Conservation (phyloP, 2,113 vertebrate genomes). For the Zosterops hypoxanthus region DNA sequence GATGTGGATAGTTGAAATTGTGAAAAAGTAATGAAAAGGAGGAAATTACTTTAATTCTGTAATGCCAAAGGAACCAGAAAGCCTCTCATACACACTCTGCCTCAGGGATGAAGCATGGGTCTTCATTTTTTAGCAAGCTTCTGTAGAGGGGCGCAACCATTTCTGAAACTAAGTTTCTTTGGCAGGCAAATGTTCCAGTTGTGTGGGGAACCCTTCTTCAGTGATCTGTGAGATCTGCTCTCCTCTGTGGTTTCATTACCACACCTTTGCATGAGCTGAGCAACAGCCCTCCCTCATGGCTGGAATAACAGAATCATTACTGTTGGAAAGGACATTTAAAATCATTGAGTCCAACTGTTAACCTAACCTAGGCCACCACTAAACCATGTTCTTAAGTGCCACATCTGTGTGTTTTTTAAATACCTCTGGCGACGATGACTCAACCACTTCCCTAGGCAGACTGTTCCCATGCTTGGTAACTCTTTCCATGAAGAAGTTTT, state of each 20-base stretch:
- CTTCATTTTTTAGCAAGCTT: background rate
- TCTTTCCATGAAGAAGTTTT: background rate
- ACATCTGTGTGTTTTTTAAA: background rate
- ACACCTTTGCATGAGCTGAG: background rate
- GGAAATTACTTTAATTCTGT: constrained; percentile 11
- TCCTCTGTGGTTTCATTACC: background rate
- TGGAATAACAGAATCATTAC: background rate
- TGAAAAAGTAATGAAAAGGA: background rate
- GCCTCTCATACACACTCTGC: background rate
- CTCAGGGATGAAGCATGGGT: background rate
- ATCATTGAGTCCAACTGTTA: background rate
- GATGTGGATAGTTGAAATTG: background rate
- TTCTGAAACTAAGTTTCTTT: background rate
- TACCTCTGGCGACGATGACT: background rate
- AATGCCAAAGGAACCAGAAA: background rate
- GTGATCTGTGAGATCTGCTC: background rate
- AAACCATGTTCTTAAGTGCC: background rate
- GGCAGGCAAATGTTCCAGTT: background rate
- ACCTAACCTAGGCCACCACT: background rate
- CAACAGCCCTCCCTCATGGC: background rate
- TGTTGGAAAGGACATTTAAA: background rate
- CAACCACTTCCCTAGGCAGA: background rate
- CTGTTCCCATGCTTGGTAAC: background rate
- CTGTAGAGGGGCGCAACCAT: background rate
- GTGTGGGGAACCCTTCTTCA: background rate